phyloP scores from a whole-genome alignment of 2,797 vertebrate genomes.

The Peromyscus nudipes region DNA sequence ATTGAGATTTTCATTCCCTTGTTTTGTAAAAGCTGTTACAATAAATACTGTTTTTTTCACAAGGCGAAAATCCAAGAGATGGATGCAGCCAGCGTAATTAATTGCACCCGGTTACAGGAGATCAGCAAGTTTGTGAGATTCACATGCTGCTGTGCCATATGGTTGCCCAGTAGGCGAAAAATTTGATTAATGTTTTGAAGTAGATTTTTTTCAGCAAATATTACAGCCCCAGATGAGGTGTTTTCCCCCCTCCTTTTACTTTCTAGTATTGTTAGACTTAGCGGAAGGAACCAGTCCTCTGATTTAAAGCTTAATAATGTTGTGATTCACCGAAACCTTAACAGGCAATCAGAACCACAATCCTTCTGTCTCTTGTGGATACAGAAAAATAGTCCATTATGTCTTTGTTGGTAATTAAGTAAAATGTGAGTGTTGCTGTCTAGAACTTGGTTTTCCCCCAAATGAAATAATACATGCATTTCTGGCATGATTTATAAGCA shows the following conservation, averaged over 20 bases:
- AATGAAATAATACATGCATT: background rate
- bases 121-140: conserved; percentile 99
- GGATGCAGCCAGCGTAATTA: conserved; percentile 99
- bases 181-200: conserved; percentile 99
- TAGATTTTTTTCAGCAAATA: conserved; percentile 95
- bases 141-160: conserved; percentile 99
- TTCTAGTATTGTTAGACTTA: conserved; percentile 87
- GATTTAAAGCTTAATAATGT: conserved; percentile 89
- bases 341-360: conserved; percentile 85
- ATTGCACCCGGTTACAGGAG: conserved; percentile 99
- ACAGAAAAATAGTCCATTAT: conserved; percentile 65
- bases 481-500: conserved; percentile 55
- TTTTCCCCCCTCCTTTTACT: conserved; percentile 83
- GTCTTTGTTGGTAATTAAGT: conserved; percentile 79
- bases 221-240: conserved; percentile 96
- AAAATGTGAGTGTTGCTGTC: conserved; percentile 39
- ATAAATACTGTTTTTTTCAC: conserved; percentile 95
- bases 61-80: conserved; percentile 96
- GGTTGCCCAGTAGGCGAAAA: conserved; percentile 99
- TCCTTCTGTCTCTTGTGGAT: conserved; percentile 77
- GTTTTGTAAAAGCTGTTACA: conserved; percentile 95
- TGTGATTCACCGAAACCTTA: conserved; percentile 86
- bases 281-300: conserved; percentile 85
- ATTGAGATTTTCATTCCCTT: conserved; percentile 95
- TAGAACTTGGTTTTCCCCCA: background rate